Percentiles rank a stretch among this genome's conserved stretches.
Evolutionary conservation across 2,797 vertebrate species (phyloP).

Genomic region (Protonibea diacanthus): DNA sequence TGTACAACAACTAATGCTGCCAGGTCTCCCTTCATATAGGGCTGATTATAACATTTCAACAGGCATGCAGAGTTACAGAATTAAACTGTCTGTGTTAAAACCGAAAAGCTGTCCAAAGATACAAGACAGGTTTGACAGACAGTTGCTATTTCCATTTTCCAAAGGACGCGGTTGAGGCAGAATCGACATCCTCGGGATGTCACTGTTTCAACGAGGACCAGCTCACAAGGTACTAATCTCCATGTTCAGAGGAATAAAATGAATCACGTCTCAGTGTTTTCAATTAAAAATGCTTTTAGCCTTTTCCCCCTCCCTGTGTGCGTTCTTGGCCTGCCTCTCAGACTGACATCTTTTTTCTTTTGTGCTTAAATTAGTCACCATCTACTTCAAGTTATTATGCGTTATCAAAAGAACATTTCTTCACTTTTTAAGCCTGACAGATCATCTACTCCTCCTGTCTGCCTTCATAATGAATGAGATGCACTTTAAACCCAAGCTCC

Average conservation of each 20-base stretch:
- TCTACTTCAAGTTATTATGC: constrained; percentile 4
- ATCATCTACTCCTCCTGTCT: background rate
- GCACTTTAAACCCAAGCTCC: background rate
- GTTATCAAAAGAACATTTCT: constrained; percentile 3
- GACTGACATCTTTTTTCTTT: constrained; percentile 16
- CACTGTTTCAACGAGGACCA: background rate
- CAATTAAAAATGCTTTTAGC: constrained; percentile 37
- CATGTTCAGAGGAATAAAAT: constrained; percentile 6
- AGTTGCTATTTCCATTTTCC: background rate
- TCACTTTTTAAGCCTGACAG: background rate
- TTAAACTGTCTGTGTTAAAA: background rate
- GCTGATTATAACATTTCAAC: background rate
- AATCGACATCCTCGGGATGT: background rate
- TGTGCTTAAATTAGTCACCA: constrained; percentile 7
- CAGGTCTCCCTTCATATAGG: background rate
- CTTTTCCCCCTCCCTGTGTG: too few species aligned
- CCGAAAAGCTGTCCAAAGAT: background rate
- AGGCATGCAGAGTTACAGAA: background rate
- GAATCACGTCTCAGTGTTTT: constrained; percentile 9
- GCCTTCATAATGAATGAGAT: background rate
- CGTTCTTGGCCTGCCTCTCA: background rate
- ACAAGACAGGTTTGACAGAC: background rate
- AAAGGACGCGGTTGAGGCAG: background rate
- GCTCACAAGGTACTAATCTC: background rate
- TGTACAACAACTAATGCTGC: constrained; percentile 3